Evolutionary conservation across 2,888 invertebrate species (phyloP), one percentile per base, ranked within the genome.

Genomic region (Cephus nigrinus): DNA sequence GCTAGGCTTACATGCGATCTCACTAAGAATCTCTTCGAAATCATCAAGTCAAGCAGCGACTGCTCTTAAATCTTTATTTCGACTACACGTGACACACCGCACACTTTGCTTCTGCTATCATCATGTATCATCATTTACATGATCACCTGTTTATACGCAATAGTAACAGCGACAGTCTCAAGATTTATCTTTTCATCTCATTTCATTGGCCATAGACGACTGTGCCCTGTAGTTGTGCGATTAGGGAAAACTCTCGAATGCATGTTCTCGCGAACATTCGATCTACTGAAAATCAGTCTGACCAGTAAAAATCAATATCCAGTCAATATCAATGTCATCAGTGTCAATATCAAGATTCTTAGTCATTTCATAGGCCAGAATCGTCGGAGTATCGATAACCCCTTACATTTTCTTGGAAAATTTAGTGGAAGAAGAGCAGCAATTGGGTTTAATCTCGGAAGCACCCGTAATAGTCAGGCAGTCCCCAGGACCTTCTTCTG

Each of bases 401-500:
- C 9, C 55, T 23, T 55, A 23, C 2, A 55, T 55, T 23, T 9
- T 23, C 32, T 84, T 11, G 31, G 31, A 74, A 15, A 55, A 68
- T 85, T 76, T 83, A 93, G 93, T 92, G 87, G 93, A 93, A 81
- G 93, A 93, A 82, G 93, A 93, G 78, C 91, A 92, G 72, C 88
- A 90, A 71, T 81, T 91, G 74, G 88, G 87, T 23, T 81, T 89
- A 15, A 90, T 90, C 74, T 88, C 91, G 33, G 92, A 92, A 80
- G 86, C 89, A 4, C 89, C 90, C 72, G 86, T 90, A 68, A 86
- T 88, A 68, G 88, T 89, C 30, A 86, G 89, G 74, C 86, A 88
- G 80, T 83, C 85, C 0, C 77, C 77, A 5, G 77, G 77, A 69
- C 77, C 75, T 11, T 77, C 77, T 31, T 77, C 77, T 30, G 77